A percentile compares a stretch with the other conserved stretches of the same genome.
These are phyloP conservation scores for Gibbula magus DNA, from an alignment of 2,888 invertebrate genomes.

Conservation along the genomic window DNA sequence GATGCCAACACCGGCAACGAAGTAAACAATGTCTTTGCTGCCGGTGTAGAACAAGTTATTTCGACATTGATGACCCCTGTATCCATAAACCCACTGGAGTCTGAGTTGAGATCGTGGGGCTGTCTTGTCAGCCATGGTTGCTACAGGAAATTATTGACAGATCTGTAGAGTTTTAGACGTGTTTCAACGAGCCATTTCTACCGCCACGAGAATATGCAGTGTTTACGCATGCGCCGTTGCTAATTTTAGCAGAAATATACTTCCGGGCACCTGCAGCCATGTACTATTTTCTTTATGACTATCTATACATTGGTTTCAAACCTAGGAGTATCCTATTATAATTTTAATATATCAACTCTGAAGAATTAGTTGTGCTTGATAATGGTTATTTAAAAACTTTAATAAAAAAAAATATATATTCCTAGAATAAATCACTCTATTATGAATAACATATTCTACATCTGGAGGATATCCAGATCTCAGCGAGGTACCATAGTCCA, in stretches of 20 bases:
- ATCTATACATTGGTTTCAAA: too few relatives aligned
- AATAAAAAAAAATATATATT: too few relatives aligned
- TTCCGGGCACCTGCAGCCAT: background rate
- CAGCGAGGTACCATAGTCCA: too few relatives aligned
- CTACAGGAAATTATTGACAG: background rate
- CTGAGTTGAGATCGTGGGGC: conserved; percentile 72
- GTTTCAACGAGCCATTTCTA: conserved; percentile 30
- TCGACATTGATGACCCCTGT: conserved; percentile 75
- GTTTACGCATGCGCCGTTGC: background rate
- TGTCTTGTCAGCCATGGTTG: conserved; percentile 64
- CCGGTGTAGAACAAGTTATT: conserved; percentile 75
- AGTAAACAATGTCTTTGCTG: conserved; percentile 74
- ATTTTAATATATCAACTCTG: too few relatives aligned
- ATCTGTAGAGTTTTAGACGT: background rate
- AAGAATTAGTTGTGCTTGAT: too few relatives aligned
- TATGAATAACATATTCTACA: too few relatives aligned
- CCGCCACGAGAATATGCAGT: conserved; percentile 20
- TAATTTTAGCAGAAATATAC: conserved; percentile 1
- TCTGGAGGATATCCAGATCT: too few relatives aligned
- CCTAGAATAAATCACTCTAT: too few relatives aligned
- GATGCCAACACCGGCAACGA: conserved; percentile 76
- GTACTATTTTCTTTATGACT: background rate
- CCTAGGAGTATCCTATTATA: too few relatives aligned
- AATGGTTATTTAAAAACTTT: too few relatives aligned
- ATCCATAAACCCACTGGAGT: conserved; percentile 76